phyloP scores from a whole-genome alignment of 2,888 invertebrate species.

The Aphrophora alni region DNA sequence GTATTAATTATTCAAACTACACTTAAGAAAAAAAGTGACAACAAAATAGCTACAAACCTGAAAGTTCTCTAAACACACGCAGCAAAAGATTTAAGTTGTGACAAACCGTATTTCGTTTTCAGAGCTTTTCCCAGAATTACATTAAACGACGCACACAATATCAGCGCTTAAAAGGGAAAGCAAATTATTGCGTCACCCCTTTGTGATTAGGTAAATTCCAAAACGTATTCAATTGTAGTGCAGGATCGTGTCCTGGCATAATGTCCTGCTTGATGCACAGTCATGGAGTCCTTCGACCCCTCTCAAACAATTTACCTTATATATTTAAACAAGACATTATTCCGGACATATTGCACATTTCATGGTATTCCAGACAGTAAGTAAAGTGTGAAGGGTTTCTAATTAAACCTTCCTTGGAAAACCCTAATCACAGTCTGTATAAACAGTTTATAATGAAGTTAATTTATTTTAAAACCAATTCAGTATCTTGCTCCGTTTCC shows the following conservation, averaged over 20 bases:
- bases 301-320: neutral
- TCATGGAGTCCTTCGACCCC: neutral
- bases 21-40: too few relatives aligned
- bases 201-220: conserved; percentile 20
- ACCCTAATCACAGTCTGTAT: neutral
- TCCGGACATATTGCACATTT: neutral
- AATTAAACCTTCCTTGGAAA: neutral
- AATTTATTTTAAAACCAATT: too few relatives aligned
- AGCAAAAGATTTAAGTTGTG: too few relatives aligned
- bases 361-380: neutral
- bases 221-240: conserved; percentile 1
- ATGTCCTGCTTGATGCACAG: neutral
- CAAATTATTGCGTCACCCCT: neutral
- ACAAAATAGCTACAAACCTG: too few relatives aligned
- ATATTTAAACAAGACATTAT: neutral
- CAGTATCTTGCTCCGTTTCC: too few relatives aligned
- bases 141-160: too few relatives aligned
- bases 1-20: too few relatives aligned
- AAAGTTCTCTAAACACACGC: too few relatives aligned
- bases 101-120: too few relatives aligned
- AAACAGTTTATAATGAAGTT: neutral
- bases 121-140: too few relatives aligned
- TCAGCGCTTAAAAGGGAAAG: neutral
- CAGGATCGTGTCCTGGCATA: neutral
- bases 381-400: neutral